Evolutionary conservation across 1,140 invertebrate species (phyloP).

Genomic region (Hyphantria cunea): DNA sequence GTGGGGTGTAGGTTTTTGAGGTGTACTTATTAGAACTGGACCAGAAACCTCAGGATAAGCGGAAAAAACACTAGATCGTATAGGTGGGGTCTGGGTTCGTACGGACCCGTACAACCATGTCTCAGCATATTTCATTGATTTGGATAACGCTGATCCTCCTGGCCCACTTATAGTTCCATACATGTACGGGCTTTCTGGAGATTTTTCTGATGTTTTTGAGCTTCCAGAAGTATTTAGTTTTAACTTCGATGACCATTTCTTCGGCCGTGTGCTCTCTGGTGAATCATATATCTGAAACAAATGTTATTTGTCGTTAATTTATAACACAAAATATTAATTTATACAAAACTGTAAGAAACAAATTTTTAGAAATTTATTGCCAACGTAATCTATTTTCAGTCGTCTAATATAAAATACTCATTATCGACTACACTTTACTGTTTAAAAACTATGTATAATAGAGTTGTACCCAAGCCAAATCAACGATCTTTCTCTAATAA

Average conservation of each 20-base stretch:
- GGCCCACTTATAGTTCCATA: slow-evolving; percentile 77
- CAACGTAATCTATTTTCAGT: no score
- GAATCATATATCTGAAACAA: slow-evolving; percentile 73
- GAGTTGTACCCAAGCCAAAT: no score
- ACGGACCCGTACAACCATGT: slow-evolving; percentile 91
- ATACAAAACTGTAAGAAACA: no score
- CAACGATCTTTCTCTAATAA: no score
- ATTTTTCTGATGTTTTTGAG: slow-evolving; percentile 72
- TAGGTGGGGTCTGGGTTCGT: slow-evolving; percentile 83
- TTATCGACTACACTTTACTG: no score
- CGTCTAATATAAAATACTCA: no score
- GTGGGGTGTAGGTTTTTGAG: slow-evolving; percentile 78
- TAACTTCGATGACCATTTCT: slow-evolving; percentile 78
- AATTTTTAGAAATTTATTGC: no score
- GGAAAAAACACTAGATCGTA: slow-evolving; percentile 76
- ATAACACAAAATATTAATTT: no score
- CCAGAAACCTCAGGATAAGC: slow-evolving; percentile 82
- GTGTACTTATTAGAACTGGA: slow-evolving; percentile 79
- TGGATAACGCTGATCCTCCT: slow-evolving; percentile 84
- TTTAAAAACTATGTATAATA: no score
- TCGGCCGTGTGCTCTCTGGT: slow-evolving; percentile 61
- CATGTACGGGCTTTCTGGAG: slow-evolving; percentile 72
- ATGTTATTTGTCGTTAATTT: background rate
- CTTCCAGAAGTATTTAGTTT: slow-evolving; percentile 74
- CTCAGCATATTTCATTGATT: slow-evolving; percentile 92